phyloP scores from a whole-genome alignment of 2,888 invertebrate species.

The Dicyrtomina minuta region DNA sequence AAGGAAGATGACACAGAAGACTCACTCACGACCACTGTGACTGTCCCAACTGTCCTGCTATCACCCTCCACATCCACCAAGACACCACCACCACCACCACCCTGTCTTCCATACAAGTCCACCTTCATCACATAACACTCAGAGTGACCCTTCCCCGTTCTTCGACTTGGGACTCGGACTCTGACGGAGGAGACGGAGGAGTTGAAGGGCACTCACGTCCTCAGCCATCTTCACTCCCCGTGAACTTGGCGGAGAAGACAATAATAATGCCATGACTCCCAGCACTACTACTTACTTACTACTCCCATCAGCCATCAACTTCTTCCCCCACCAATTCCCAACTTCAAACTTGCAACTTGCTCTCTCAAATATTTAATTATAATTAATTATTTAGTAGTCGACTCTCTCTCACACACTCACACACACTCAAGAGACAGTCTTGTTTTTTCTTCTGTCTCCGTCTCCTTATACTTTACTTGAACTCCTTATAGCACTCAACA shows the following conservation, averaged over 20 bases:
- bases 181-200: background rate
- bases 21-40: background rate
- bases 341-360: background rate
- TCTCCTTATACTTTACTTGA: no score
- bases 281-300: background rate
- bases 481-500: no score
- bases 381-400: no score
- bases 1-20: no score
- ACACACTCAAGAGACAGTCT: no score
- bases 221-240: constrained; percentile 40
- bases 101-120: constrained; percentile 21
- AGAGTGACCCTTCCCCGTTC: background rate
- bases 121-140: constrained; percentile 25
- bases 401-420: no score
- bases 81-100: background rate
- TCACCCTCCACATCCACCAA: no score
- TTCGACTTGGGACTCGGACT: background rate
- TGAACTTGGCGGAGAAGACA: constrained; percentile 22
- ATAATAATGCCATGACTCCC: background rate
- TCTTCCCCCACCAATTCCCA: background rate
- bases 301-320: background rate
- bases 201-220: constrained; percentile 33
- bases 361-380: no score
- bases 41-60: constrained; percentile 12
- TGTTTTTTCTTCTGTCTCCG: no score